Base-by-base conservation (phyloP, 1,140 invertebrate species). In the Thalassaphorura encarpata region DNA sequence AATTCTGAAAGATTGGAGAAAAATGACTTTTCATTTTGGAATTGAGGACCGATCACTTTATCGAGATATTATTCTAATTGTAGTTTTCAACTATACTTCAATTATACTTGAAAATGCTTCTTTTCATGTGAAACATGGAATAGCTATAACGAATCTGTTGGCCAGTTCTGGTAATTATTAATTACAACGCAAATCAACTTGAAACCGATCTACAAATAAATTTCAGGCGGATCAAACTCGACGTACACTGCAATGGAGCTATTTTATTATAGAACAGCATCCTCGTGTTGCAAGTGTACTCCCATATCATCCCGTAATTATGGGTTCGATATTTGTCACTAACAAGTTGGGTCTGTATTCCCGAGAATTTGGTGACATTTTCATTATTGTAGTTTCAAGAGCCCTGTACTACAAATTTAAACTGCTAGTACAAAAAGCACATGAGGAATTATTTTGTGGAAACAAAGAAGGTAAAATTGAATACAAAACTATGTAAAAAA, bases 331-430 rank as follows among this genome's bases (percentile, higher is more conserved):
- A 24, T 54, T 60, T 18, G 26, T 54, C 16, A 21, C 52, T 2
- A 48, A 60, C 15, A 60, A 54, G n/a, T 36, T 43, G 16, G 36
- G 45, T 8, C 15, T 48, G 13, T 50, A 54, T 13, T 49, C 26
- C 1, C 31, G 52, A 3, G 54, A 60, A 24, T 60, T 41, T 45
- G 39, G 50, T 5, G 57, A 60, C 23, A 36, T 60, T 2, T n/a
- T 60, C 15, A 49, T 60, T 21, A 39, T 43, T 18, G 29, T 60
- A 15, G 28, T 47, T 29, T 45, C 57, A 6, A 27, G 57, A 43
- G 52, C 57, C 13, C 15, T 60, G 11, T 54, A 42, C 24, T 28
- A 21, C 13, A 54, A 60, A 47, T 60, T 60, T 29, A 52, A 51
- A 18, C 2, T n/a, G 2, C 36, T 60, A 26, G 21, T 28, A 1